Evolutionary conservation across 2,113 vertebrate species (phyloP), one percentile per base, ranked within the genome.

Genomic region (Limnothrissa miodon): DNA sequence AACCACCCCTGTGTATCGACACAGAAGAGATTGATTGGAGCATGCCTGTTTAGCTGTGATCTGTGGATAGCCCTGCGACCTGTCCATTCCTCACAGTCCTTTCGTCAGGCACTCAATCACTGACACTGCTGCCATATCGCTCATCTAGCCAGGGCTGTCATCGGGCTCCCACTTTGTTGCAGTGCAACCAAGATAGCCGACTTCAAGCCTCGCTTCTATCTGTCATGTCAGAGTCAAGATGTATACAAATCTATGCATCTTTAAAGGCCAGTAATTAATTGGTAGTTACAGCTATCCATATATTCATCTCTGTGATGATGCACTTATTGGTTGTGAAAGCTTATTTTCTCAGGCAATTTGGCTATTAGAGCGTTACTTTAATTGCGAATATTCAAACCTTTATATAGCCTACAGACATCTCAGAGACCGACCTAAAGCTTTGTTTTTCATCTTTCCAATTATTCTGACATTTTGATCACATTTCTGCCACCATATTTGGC

Each of bases 1-100:
- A 80, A 79, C 78, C 25, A 45, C 51, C 29, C 5, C 45, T 51
- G 81, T 15, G 81, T 36, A 44, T 79, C 79, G 56, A 83, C 81
- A 62, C 45, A 82, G 25, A 82, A 36, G 42, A 80, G 42, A 80
- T 85, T 29, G 81, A 85, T 82, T 83, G 19, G 10, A 4, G 70
- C 48, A 39, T 39, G 66, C 10, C 33, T 39, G 66, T 33, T 74
- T 74, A 74, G 66, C 66, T 74, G 66, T 74, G 66, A 74, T 74
- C 66, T 74, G 66, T 74, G 66, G 66, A 36, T 74, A 74, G 29
- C 66, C 66, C 29, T 5, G 29, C 33, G 66, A 74, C 66, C 66
- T 33, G 29, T 74, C 66, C 66, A 74, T 74, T 39, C 66, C 66
- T 74, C 66, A 74, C 66, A 15, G 29, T 74, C 33, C 10, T 15